Evolutionary conservation across 1,140 invertebrate species (phyloP).

Genomic region (Hormaphis cornu): DNA sequence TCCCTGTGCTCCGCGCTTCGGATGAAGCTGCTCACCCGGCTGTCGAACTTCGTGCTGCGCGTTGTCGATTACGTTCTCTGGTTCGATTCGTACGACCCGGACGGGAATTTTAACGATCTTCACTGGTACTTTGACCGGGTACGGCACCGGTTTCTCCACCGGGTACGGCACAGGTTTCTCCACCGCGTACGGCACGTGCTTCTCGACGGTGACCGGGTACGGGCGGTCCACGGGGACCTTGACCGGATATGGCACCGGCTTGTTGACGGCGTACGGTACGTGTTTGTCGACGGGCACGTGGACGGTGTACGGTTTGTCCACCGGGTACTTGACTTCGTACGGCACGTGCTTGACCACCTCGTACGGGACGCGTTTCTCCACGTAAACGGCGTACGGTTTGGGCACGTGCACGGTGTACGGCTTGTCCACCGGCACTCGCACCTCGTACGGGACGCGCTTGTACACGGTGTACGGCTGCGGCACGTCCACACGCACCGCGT

Average conservation of each 20-base stretch:
- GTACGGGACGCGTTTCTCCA: conserved; percentile 46
- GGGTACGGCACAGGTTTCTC: conserved; percentile 70
- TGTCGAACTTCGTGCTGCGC: too few relatives aligned
- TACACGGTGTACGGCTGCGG: conserved; percentile 37
- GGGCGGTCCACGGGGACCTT: conserved; percentile 51
- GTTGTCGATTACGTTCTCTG: not conserved
- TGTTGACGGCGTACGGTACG: conserved; percentile 48
- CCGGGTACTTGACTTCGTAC: conserved; percentile 58
- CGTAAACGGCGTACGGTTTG: conserved; percentile 43
- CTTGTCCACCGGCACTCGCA: conserved; percentile 51
- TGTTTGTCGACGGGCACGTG: conserved; percentile 46
- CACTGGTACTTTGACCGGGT: conserved; percentile 51
- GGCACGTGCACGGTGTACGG: conserved; percentile 51
- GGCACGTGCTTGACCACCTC: conserved; percentile 64
- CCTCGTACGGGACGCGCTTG: conserved; percentile 42
- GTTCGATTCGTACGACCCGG: conserved; percentile 44
- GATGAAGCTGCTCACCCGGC: too few relatives aligned
- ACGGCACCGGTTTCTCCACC: conserved; percentile 51
- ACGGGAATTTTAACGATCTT: conserved; percentile 43
- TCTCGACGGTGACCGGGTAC: conserved; percentile 44
- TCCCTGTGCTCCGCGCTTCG: too few relatives aligned
- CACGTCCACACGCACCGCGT: conserved; percentile 41
- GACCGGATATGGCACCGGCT: conserved; percentile 55
- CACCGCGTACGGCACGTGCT: conserved; percentile 47
- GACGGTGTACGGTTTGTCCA: conserved; percentile 55